These are phyloP conservation scores for Pogonus chalceus DNA, from an alignment of 1,140 invertebrate species.

Conservation along the genomic window DNA sequence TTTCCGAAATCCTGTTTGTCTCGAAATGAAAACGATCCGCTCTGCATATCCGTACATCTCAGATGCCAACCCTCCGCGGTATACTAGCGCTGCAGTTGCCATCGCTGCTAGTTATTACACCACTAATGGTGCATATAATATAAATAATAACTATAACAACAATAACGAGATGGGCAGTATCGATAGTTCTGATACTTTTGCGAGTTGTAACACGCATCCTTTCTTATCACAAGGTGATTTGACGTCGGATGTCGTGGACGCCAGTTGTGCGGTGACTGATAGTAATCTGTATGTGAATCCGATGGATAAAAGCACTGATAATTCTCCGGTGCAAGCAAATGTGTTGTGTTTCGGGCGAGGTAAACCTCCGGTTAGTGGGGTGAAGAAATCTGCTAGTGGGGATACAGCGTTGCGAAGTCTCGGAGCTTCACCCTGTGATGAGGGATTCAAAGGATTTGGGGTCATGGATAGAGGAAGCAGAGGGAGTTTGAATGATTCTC, in stretches of 20 bases:
- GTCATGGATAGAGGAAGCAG: constrained; percentile 46
- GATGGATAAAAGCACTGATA: constrained; percentile 53
- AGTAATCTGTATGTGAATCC: constrained; percentile 91
- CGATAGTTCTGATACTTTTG: constrained; percentile 85
- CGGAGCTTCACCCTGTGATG: constrained; percentile 41
- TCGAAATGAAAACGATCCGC: constrained; percentile 60
- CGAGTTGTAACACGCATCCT: constrained; percentile 90
- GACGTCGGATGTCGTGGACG: constrained; percentile 53
- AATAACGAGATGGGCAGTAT: constrained; percentile 60
- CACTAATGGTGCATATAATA: constrained; percentile 26
- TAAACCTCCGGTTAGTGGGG: constrained; percentile 29
- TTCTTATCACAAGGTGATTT: constrained; percentile 75
- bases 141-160: constrained; percentile 33
- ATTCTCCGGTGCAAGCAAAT: constrained; percentile 23
- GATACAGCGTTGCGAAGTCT: constrained; percentile 53
- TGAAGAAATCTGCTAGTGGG: constrained; percentile 69
- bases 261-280: constrained; percentile 38
- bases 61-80: constrained; percentile 9
- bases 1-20: constrained; percentile 63
- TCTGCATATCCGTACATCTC: not conserved
- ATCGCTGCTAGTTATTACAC: constrained; percentile 31
- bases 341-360: not conserved
- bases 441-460: constrained; percentile 42
- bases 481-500: constrained; percentile 53
- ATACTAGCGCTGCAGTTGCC: not conserved